Conservation (phyloP, 2,888 invertebrate species). For the Pimpla rufipes region DNA sequence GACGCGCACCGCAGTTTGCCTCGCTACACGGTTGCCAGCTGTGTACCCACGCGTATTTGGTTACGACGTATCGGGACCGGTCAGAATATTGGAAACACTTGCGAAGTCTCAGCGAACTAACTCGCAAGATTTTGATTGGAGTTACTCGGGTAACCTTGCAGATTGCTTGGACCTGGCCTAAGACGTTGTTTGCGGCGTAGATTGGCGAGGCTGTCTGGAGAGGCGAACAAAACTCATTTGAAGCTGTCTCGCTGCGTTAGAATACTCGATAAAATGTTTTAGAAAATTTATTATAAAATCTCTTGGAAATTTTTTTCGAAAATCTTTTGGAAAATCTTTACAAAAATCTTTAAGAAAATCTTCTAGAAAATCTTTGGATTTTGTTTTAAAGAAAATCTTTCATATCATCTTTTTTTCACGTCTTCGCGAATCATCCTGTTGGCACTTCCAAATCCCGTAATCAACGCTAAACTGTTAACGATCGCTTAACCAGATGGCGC, state of each 20-base stretch:
- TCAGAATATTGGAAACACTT: neutral
- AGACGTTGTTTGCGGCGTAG: no score
- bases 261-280: no score
- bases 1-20: constrained; percentile 12
- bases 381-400: neutral
- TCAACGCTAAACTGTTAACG: constrained; percentile 56
- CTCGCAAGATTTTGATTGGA: neutral
- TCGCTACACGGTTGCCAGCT: neutral
- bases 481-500: constrained; percentile 60
- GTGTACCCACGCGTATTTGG: neutral
- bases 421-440: neutral
- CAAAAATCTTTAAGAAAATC: no score
- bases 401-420: neutral
- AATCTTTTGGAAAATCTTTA: no score
- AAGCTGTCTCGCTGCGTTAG: no score
- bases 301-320: no score
- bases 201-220: no score
- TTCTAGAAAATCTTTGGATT: no score
- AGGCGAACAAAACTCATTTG: no score
- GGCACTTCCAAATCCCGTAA: constrained; percentile 16
- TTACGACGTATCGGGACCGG: neutral
- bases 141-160: neutral
- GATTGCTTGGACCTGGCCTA: neutral
- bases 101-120: neutral
- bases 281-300: no score